Percentiles rank a stretch among this genome's conserved stretches.
Evolutionary conservation across 2,888 invertebrate genomes (phyloP).

Genomic region (Rhyacophila evoluta): DNA sequence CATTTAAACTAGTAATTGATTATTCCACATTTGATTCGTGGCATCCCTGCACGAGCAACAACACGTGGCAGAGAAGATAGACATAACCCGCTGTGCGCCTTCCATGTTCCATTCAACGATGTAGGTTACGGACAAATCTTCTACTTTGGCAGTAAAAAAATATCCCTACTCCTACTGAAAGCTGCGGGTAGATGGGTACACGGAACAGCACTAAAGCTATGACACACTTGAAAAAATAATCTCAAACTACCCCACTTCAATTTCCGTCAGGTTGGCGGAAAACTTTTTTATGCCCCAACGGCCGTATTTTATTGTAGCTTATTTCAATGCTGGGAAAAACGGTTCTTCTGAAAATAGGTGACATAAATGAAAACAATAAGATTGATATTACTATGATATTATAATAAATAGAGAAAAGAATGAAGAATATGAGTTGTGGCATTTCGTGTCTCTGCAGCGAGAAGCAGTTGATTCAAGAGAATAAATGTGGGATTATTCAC

Average conservation of each 20-base stretch:
- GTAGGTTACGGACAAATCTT: constrained; percentile 9
- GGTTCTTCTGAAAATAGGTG: too few relatives aligned
- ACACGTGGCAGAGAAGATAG: background rate
- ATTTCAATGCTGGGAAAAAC: background rate
- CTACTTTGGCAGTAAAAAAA: constrained; percentile 10
- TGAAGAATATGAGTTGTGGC: too few relatives aligned
- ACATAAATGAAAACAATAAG: too few relatives aligned
- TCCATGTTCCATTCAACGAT: constrained; percentile 13
- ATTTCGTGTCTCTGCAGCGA: too few relatives aligned
- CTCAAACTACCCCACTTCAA: constrained; percentile 16
- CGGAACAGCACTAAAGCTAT: constrained; percentile 14
- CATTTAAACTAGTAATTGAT: too few relatives aligned
- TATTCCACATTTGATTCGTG: background rate
- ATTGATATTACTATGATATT: too few relatives aligned
- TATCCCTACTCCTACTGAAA: background rate
- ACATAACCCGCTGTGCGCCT: constrained; percentile 1
- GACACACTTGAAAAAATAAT: constrained; percentile 22
- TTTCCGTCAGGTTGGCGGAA: background rate
- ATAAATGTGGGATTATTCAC: too few relatives aligned
- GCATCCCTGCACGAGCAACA: background rate
- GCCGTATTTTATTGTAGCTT: background rate
- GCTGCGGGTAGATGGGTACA: background rate
- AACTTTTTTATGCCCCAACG: background rate
- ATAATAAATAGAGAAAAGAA: too few relatives aligned
- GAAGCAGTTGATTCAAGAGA: too few relatives aligned